Percentiles rank a stretch among this genome's conserved stretches.
These are phyloP conservation scores for Eurystomus glaucurus DNA, from an alignment of 2,797 vertebrate genomes.

Conservation along the genomic window DNA sequence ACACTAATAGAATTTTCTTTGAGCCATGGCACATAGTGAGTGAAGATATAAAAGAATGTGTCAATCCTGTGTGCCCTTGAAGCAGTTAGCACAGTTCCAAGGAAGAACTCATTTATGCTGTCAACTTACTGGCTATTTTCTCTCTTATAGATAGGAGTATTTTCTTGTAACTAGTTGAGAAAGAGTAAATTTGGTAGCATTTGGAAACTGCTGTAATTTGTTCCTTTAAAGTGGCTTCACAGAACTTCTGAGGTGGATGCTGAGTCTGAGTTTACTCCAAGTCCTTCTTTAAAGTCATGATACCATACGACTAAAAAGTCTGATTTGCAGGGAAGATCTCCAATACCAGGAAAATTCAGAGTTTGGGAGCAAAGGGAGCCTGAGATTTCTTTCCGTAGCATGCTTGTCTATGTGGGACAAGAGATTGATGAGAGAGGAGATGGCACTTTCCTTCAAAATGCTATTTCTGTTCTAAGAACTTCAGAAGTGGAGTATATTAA, in stretches of 20 bases:
- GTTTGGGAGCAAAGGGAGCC: not conserved
- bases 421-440: not conserved
- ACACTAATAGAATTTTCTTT: constrained; percentile 21
- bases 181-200: constrained; percentile 22
- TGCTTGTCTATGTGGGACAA: not conserved
- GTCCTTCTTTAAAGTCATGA: not conserved
- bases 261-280: not conserved
- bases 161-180: constrained; percentile 13
- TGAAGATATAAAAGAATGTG: not conserved
- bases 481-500: not conserved
- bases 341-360: not conserved
- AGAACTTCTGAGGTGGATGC: not conserved
- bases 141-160: not conserved
- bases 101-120: constrained; percentile 32
- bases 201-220: constrained; percentile 5
- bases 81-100: constrained; percentile 11
- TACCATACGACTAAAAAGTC: not conserved
- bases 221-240: not conserved
- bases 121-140: constrained; percentile 12
- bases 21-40: not conserved
- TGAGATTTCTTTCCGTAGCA: not conserved
- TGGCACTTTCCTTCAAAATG: not conserved
- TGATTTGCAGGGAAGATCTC: not conserved
- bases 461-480: not conserved
- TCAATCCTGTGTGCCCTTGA: not conserved